These are phyloP conservation scores for Metalampra italica DNA, from an alignment of 2,888 invertebrate genomes.

Conservation along the genomic window DNA sequence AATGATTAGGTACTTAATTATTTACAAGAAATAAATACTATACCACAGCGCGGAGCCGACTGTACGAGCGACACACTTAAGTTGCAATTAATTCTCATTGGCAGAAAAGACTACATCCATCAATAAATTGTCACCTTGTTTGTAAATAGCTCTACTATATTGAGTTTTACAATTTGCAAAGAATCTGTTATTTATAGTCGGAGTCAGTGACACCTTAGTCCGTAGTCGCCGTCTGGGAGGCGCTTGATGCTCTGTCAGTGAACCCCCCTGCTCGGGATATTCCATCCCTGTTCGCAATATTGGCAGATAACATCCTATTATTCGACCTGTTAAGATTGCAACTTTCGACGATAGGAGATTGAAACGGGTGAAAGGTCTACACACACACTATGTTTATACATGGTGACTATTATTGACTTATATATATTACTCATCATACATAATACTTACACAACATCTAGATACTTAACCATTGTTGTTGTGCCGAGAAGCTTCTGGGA, in stretches of 20 bases:
- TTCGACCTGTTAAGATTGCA: slow-evolving; percentile 16
- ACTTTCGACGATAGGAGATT: slow-evolving; percentile 13
- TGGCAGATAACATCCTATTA: slow-evolving; percentile 17
- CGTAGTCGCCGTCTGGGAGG: slow-evolving; percentile 21
- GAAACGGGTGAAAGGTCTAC: not conserved
- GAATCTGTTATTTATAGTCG: slow-evolving; percentile 46
- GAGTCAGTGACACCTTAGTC: slow-evolving; percentile 60
- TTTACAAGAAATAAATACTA: no score
- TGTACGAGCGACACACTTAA: slow-evolving; percentile 45
- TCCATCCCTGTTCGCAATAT: slow-evolving; percentile 23
- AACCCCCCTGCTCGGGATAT: slow-evolving; percentile 37
- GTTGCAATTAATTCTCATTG: slow-evolving; percentile 63
- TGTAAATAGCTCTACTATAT: slow-evolving; percentile 56
- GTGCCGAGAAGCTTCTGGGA: slow-evolving; percentile 4
- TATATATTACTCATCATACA: not conserved
- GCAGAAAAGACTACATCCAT: slow-evolving; percentile 42
- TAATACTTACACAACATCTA: not conserved
- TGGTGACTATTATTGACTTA: not conserved
- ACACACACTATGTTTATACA: not conserved
- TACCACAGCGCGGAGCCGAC: not conserved
- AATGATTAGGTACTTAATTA: no score
- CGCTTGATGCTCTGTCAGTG: slow-evolving; percentile 28
- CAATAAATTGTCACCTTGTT: slow-evolving; percentile 62
- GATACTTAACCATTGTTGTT: not conserved
- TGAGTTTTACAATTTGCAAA: slow-evolving; percentile 45